Base-by-base conservation (phyloP, 2,113 vertebrate genomes). In the Zosterops hypoxanthus region DNA sequence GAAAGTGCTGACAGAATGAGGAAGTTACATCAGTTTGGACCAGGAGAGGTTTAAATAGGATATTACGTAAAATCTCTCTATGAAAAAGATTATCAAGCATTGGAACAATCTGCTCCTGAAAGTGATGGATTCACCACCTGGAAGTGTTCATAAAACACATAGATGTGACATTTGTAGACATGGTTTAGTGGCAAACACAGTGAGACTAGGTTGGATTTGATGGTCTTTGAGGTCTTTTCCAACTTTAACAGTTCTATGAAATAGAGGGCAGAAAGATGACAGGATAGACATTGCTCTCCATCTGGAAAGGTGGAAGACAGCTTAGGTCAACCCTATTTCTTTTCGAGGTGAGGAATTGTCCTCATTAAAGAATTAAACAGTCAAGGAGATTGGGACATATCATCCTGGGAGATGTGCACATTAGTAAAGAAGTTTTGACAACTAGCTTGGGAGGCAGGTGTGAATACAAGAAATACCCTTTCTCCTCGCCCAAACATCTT, bases 391-490 rank as follows among this genome's bases (percentile, higher is more conserved):
- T 33, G 24, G 33, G 28, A 63, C 2, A 16, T n/a, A 75, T 29
- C 8, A 1, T 61, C 6, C 8, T 44, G 19, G 19, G 25, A 63
- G 66, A 76, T 50, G 6, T 17, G 12, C 0, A 0, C 0, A 4
- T n/a, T 33, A 34, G 5, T 75, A 36, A 19, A 41, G 7, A 3
- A 21, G 14, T 68, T 86, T 59, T 5, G 2, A 63, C 14, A 56
- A 5, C 2, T 25, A 9, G 3, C 11, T 46, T 73, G 15, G 46
- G 25, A 77, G 9, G 3, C 36, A 73, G 50, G 5, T 64, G 13
- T 60, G 34, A 56, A 81, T 4, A 42, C n/a, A 68, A 83, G 22
- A 60, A 61, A 49, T 28, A 10, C 7, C 20, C 5, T n/a, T 78
- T n/a, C 12, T 80, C 5, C 24, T 63, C 3, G 2, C 19, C 20